Percentiles rank a stretch among this genome's conserved stretches.
Conservation (phyloP, 2,888 invertebrate genomes). For the Drosophila neotestacea region DNA sequence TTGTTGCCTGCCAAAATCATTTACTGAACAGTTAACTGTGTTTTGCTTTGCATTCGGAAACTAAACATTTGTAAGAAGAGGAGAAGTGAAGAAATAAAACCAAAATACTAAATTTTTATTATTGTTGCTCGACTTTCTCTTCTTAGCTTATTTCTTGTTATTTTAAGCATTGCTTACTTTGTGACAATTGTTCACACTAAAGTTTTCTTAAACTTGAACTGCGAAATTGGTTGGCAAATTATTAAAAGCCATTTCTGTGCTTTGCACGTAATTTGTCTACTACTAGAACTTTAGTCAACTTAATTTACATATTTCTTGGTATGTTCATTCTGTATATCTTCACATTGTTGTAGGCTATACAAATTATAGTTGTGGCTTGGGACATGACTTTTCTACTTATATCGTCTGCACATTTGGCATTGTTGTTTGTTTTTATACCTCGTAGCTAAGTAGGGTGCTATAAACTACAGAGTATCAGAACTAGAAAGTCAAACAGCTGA, state of each 20-base stretch:
- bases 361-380: not conserved
- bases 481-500: no score
- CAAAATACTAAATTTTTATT: constrained; percentile 7
- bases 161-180: constrained; percentile 8
- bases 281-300: constrained; percentile 46
- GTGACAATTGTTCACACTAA: constrained; percentile 31
- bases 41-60: constrained; percentile 8
- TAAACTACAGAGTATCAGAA: not conserved
- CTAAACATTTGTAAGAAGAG: not conserved
- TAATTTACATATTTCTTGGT: constrained; percentile 42
- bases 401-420: not conserved
- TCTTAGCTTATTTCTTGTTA: not conserved
- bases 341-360: not conserved
- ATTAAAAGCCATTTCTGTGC: constrained; percentile 40
- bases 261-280: constrained; percentile 48
- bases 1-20: constrained; percentile 15
- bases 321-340: constrained; percentile 3
- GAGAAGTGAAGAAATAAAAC: not conserved
- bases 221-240: constrained; percentile 28
- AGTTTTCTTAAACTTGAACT: constrained; percentile 26
- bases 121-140: not conserved
- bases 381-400: not conserved
- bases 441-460: no score
- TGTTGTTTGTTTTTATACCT: constrained; percentile 1
- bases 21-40: not conserved